These are phyloP conservation scores for Oncorhynchus nerka DNA, from an alignment of 2,113 vertebrate genomes.

Conservation along the genomic window DNA sequence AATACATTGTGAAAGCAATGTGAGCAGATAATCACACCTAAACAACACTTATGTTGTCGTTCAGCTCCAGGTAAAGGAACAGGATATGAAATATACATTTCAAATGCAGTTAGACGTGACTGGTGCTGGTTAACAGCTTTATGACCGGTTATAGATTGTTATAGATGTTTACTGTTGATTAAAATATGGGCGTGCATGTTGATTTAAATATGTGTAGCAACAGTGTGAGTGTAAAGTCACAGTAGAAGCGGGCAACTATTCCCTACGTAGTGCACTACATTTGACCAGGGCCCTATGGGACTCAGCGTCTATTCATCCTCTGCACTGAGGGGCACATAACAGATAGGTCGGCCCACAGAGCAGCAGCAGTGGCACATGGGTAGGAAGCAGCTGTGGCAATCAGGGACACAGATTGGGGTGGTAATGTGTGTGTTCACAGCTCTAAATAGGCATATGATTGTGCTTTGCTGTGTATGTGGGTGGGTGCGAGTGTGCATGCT, in stretches of 20 bases:
- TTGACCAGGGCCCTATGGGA: too few species aligned
- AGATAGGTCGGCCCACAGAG: not conserved
- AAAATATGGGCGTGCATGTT: not conserved
- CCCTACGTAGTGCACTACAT: too few species aligned
- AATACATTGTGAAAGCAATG: conserved; percentile 32
- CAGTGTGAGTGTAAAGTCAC: too few species aligned
- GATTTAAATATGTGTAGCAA: not conserved
- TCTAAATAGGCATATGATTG: too few species aligned
- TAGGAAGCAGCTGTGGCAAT: conserved; percentile 14
- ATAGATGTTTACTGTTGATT: not conserved
- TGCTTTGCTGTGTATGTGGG: too few species aligned
- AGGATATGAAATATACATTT: conserved; percentile 14
- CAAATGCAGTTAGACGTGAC: conserved; percentile 4
- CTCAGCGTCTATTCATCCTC: not conserved
- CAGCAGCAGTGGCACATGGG: not conserved
- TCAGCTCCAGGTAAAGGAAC: conserved; percentile 1
- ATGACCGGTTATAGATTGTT: conserved; percentile 13
- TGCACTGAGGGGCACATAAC: not conserved
- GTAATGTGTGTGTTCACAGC: not conserved
- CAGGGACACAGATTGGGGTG: not conserved
- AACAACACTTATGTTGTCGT: conserved; percentile 31
- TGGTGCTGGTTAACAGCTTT: conserved; percentile 20
- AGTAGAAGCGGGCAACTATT: not conserved
- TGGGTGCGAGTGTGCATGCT: too few species aligned
- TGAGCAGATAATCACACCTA: conserved; percentile 41